These are phyloP conservation scores for Phymanthus crucifer DNA, from an alignment of 92 coral and sea anemone genomes.

Conservation along the genomic window DNA sequence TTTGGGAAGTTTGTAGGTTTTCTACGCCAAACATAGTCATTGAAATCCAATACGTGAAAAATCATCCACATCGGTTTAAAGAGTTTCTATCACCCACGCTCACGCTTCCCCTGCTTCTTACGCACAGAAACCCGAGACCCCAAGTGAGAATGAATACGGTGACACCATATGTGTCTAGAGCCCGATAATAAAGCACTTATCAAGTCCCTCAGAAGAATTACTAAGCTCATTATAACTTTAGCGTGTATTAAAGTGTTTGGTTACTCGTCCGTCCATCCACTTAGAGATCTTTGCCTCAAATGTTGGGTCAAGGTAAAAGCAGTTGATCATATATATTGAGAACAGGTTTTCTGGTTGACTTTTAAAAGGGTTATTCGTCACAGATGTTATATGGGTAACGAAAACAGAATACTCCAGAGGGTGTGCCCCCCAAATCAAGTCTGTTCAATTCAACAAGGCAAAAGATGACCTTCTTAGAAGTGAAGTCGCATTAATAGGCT, in stretches of 20 bases:
- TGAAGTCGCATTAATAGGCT: background rate
- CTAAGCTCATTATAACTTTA: constrained; percentile 71
- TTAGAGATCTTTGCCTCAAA: constrained; percentile 21
- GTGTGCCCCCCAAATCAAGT: background rate
- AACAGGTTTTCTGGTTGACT: constrained; percentile 4
- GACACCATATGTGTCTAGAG: constrained; percentile 58
- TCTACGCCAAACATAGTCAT: background rate
- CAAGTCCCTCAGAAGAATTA: constrained; percentile 71
- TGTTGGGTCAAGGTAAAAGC: constrained; percentile 54
- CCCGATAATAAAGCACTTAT: constrained; percentile 75
- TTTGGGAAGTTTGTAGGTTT: too few species aligned
- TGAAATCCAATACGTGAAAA: constrained; percentile 2
- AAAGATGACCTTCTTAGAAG: constrained; percentile 3
- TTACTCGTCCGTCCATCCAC: constrained; percentile 64
- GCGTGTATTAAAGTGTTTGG: constrained; percentile 49
- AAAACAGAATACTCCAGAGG: too few species aligned
- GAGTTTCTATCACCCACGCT: background rate
- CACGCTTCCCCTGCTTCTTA: background rate
- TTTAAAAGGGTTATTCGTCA: background rate
- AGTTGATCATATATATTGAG: constrained; percentile 6
- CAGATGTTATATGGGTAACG: background rate
- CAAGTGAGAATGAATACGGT: constrained; percentile 25
- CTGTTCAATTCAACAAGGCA: background rate
- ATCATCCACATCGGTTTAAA: background rate
- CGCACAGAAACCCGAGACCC: constrained; percentile 1